Percentiles rank a stretch among this genome's conserved stretches.
These are phyloP conservation scores for Oncopodura yosiiana DNA, from an alignment of 1,140 invertebrate species.

Conservation along the genomic window DNA sequence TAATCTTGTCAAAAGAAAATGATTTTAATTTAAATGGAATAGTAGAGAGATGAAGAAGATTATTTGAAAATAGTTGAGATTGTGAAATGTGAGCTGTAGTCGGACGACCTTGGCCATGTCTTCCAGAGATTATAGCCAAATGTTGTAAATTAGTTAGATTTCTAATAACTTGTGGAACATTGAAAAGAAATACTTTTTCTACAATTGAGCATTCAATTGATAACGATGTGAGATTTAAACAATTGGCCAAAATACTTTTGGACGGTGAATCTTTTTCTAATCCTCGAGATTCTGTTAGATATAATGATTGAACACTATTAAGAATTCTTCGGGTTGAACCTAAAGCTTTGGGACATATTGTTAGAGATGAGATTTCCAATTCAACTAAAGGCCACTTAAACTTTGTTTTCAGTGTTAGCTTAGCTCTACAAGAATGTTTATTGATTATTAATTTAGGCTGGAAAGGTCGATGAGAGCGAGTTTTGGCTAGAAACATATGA, in stretches of 20 bases:
- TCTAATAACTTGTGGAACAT: not conserved
- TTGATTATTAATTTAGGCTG: not conserved
- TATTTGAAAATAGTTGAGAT: conserved; percentile 6
- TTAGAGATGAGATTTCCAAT: conserved; percentile 3
- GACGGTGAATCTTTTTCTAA: not conserved
- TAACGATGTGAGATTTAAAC: not conserved
- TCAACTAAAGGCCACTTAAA: not conserved
- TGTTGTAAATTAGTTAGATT: conserved; percentile 8
- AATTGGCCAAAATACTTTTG: not conserved
- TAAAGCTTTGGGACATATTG: not conserved
- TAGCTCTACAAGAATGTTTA: not conserved
- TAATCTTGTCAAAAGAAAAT: conserved; percentile 14
- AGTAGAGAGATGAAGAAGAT: conserved; percentile 11
- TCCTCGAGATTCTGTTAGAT: conserved; percentile 7
- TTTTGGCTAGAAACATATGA: not conserved
- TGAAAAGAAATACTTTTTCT: conserved; percentile 2
- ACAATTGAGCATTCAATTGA: conserved; percentile 1
- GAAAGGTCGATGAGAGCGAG: not conserved
- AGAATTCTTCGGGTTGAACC: not conserved
- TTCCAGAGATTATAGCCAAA: not conserved
- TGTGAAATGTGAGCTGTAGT: not conserved
- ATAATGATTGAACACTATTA: not conserved
- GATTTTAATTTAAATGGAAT: conserved; percentile 11
- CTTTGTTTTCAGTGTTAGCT: conserved; percentile 5
- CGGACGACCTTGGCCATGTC: not conserved